phyloP scores from a whole-genome alignment of 2,888 invertebrate genomes.

The Netelia inedita region DNA sequence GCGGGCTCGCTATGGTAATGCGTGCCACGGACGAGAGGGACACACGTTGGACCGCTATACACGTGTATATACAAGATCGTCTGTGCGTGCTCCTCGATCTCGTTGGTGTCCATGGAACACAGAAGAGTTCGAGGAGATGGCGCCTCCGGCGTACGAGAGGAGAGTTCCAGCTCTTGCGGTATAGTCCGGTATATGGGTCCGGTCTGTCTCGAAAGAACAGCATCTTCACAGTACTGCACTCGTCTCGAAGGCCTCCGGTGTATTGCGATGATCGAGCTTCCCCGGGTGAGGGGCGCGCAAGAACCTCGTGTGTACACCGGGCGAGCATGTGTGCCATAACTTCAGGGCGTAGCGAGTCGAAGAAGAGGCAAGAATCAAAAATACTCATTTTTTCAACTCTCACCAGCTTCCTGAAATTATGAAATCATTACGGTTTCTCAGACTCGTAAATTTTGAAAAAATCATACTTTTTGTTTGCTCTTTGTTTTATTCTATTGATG shows the following conservation, averaged over 20 bases:
- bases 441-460: too few relatives aligned
- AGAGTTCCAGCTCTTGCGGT: slow-evolving; percentile 66
- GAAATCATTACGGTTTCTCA: too few relatives aligned
- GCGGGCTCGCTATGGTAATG: slow-evolving; percentile 80
- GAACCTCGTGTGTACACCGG: slow-evolving; percentile 3
- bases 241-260: slow-evolving; percentile 32
- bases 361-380: slow-evolving; percentile 29
- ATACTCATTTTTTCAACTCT: slow-evolving; percentile 17
- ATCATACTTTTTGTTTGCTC: too few relatives aligned
- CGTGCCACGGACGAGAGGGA: slow-evolving; percentile 78
- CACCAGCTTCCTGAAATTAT: slow-evolving; percentile 35
- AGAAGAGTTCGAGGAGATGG: slow-evolving; percentile 82
- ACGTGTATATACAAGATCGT: slow-evolving; percentile 57
- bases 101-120: slow-evolving; percentile 65
- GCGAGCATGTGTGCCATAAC: slow-evolving; percentile 9
- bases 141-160: slow-evolving; percentile 79
- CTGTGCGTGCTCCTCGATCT: slow-evolving; percentile 45
- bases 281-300: neutral
- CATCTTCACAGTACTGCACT: slow-evolving; percentile 51
- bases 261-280: slow-evolving; percentile 55
- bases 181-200: slow-evolving; percentile 41
- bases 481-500: too few relatives aligned
- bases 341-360: slow-evolving; percentile 1
- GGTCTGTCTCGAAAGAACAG: slow-evolving; percentile 65
- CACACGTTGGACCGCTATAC: slow-evolving; percentile 76